Evolutionary conservation across 2,888 invertebrate species (phyloP).

Genomic region (Melieria omissa): DNA sequence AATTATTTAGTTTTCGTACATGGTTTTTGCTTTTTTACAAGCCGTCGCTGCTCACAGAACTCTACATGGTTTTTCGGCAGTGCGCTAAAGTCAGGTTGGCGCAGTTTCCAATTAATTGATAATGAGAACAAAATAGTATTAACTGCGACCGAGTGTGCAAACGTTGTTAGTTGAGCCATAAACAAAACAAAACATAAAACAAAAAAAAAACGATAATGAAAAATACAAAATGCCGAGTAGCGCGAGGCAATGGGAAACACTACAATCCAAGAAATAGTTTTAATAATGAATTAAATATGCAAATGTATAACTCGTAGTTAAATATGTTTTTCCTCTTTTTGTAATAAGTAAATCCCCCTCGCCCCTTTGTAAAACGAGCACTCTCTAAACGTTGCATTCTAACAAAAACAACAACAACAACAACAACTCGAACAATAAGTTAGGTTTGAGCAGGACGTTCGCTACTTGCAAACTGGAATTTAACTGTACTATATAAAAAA

Average conservation of each 20-base stretch:
- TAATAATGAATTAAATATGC: neutral
- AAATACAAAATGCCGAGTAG: too few relatives aligned
- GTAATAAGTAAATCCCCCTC: neutral
- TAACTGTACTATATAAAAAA: conserved; percentile 19
- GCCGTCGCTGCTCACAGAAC: too few relatives aligned
- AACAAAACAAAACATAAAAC: too few relatives aligned
- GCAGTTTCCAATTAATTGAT: neutral
- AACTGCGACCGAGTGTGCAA: conserved; percentile 18
- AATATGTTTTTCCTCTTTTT: conserved; percentile 1
- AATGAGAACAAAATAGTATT: conserved; percentile 10
- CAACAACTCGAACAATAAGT: neutral
- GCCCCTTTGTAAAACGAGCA: neutral
- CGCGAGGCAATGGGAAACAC: too few relatives aligned
- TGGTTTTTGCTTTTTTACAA: too few relatives aligned
- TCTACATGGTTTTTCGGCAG: too few relatives aligned
- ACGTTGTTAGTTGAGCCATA: neutral
- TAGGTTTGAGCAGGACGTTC: neutral
- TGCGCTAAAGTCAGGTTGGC: neutral
- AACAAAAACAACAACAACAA: too few relatives aligned
- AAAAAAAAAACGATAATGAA: too few relatives aligned
- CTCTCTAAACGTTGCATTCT: too few relatives aligned
- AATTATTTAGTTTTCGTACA: too few relatives aligned
- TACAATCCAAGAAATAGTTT: too few relatives aligned
- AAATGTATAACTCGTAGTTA: conserved; percentile 5
- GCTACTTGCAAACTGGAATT: conserved; percentile 13